Conservation (phyloP, 2,113 vertebrate species). For the Corapipo altera region DNA sequence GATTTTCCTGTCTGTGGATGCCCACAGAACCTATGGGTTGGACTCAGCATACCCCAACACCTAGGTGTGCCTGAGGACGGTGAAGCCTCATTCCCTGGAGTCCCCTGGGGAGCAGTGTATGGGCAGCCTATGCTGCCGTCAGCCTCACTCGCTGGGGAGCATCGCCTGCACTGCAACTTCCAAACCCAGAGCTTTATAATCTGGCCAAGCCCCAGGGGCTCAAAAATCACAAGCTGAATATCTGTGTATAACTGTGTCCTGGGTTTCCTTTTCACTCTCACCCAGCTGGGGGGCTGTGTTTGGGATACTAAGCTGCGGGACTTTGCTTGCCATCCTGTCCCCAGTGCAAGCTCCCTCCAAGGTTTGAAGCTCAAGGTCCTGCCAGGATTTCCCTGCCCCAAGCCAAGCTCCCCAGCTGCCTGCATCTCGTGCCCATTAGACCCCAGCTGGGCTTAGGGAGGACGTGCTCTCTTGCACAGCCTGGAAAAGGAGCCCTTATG, state of each 20-base stretch:
- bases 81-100: not conserved
- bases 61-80: not conserved
- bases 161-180: not conserved
- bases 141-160: not conserved
- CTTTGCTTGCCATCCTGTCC: not conserved
- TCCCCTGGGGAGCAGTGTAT: not conserved
- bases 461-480: rapidly evolving
- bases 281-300: not conserved
- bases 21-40: not conserved
- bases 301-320: not conserved
- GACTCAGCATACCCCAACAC: not conserved
- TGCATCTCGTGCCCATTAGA: not conserved
- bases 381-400: not conserved
- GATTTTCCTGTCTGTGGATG: not conserved
- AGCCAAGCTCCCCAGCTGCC: not conserved
- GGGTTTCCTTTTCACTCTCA: not conserved
- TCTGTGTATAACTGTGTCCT: not conserved
- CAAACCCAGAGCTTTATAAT: constrained; percentile 56
- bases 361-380: not conserved
- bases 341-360: not conserved
- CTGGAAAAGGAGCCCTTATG: not conserved
- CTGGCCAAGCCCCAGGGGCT: constrained; percentile 56
- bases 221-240: constrained; percentile 39
- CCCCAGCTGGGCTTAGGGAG: not conserved
- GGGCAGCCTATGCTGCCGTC: rapidly evolving